These are phyloP conservation scores for Auanema sp. DNA, from an alignment of 2,888 invertebrate species.

Conservation along the genomic window DNA sequence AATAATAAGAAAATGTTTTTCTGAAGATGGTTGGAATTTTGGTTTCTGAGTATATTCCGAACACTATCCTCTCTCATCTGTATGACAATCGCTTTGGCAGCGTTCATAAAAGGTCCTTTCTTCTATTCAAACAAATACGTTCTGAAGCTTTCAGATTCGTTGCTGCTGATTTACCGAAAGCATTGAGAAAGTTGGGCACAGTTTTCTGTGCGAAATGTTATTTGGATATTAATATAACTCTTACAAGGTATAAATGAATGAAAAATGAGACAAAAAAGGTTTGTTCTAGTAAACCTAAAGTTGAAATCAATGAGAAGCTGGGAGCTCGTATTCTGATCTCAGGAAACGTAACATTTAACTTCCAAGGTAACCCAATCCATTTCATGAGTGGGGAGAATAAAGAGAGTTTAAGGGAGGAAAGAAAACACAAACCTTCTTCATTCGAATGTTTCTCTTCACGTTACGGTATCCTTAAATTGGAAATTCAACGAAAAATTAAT, in stretches of 20 bases:
- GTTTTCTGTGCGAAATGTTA: slow-evolving; percentile 58
- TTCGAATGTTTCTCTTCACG: slow-evolving; percentile 51
- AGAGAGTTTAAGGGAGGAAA: slow-evolving; percentile 30
- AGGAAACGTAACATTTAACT: slow-evolving; percentile 42
- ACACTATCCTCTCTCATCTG: slow-evolving; percentile 58
- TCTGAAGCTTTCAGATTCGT: slow-evolving; percentile 24
- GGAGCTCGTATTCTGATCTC: slow-evolving; percentile 47
- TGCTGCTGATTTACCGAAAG: slow-evolving; percentile 42
- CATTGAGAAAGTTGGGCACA: slow-evolving; percentile 50
- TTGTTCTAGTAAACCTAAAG: slow-evolving; percentile 46
- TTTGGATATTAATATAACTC: slow-evolving; percentile 49
- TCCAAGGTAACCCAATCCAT: slow-evolving; percentile 24
- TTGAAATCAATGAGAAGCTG: slow-evolving; percentile 54
- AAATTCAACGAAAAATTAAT: not conserved
- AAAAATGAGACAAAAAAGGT: not conserved
- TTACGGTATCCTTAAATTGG: slow-evolving; percentile 36
- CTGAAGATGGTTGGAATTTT: slow-evolving; percentile 62
- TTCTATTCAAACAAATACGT: not conserved
- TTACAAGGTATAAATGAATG: slow-evolving; percentile 42
- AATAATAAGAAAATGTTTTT: slow-evolving; percentile 3
- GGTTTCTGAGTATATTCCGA: slow-evolving; percentile 58
- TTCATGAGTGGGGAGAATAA: not conserved
- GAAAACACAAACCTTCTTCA: slow-evolving; percentile 50
- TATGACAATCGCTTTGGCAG: slow-evolving; percentile 52
- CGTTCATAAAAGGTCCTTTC: slow-evolving; percentile 30